Conservation (phyloP, 1,140 invertebrate species). For the Macrotrachela quadricornifera region DNA sequence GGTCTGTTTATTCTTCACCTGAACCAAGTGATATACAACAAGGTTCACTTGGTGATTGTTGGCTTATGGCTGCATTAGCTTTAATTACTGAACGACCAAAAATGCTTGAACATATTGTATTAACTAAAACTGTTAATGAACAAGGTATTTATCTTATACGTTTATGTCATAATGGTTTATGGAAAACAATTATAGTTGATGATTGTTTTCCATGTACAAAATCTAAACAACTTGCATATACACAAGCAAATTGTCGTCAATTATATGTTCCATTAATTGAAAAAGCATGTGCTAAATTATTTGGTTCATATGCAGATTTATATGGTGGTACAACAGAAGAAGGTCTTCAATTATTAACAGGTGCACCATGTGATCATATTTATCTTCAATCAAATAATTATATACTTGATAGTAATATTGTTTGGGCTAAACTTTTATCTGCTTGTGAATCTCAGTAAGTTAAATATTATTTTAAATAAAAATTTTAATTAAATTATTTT, state of each 20-base stretch:
- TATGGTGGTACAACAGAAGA: conserved; percentile 83
- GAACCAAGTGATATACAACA: conserved; percentile 6
- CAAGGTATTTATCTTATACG: conserved; percentile 63
- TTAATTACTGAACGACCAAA: conserved; percentile 81
- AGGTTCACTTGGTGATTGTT: conserved; percentile 7
- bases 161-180: conserved; percentile 79
- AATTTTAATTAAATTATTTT: too few species aligned
- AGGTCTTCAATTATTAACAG: conserved; percentile 71
- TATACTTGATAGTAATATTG: too few species aligned
- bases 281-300: conserved; percentile 88
- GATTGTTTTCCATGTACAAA: conserved; percentile 84
- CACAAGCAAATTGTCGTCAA: conserved; percentile 82
- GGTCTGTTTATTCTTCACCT: conserved; percentile 5
- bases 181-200: conserved; percentile 82
- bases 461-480: too few species aligned
- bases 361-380: conserved; percentile 36
- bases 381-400: not conserved
- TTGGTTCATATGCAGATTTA: conserved; percentile 83
- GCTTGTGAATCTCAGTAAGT: too few species aligned
- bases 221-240: conserved; percentile 64
- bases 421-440: too few species aligned
- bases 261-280: conserved; percentile 94
- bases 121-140: conserved; percentile 58
- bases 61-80: conserved; percentile 45
- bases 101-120: conserved; percentile 66